Percentiles rank a stretch among this genome's conserved stretches.
These are phyloP conservation scores for Cyclargus thomasi DNA, from an alignment of 1,140 invertebrate species.

Conservation along the genomic window DNA sequence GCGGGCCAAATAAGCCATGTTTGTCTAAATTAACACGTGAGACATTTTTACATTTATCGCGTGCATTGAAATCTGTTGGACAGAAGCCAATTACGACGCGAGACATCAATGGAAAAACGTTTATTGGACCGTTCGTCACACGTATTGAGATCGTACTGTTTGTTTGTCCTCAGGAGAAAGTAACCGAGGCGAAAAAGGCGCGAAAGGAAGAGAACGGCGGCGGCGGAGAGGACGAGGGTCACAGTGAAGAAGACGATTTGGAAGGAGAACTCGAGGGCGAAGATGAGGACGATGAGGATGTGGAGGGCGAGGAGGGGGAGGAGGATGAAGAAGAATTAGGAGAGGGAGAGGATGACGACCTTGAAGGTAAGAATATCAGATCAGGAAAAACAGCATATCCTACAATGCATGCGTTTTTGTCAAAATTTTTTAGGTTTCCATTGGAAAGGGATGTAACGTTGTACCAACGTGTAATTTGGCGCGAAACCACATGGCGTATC, in stretches of 20 bases:
- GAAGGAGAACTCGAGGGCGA: slow-evolving; percentile 73
- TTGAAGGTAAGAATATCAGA: slow-evolving; percentile 76
- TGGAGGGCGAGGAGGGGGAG: slow-evolving; percentile 78
- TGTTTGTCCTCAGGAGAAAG: slow-evolving; percentile 76
- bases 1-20: slow-evolving; percentile 23
- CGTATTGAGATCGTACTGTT: background rate
- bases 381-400: too few species aligned
- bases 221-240: slow-evolving; percentile 75
- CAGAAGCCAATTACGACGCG: slow-evolving; percentile 41
- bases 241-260: slow-evolving; percentile 80
- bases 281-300: slow-evolving; percentile 76
- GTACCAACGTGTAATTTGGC: background rate
- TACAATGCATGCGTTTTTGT: too few species aligned
- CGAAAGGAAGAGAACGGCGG: slow-evolving; percentile 86
- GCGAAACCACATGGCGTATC: background rate
- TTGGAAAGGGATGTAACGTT: too few species aligned
- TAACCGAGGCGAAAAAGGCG: slow-evolving; percentile 84
- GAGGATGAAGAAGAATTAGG: slow-evolving; percentile 81
- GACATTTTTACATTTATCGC: slow-evolving; percentile 30
- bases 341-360: slow-evolving; percentile 81
- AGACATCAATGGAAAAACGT: slow-evolving; percentile 20
- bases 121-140: slow-evolving; percentile 23
- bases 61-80: slow-evolving; percentile 41
- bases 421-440: too few species aligned
- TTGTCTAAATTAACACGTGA: slow-evolving; percentile 30